Conservation (phyloP, 1,140 invertebrate genomes). For the Dendroctonus valens region DNA sequence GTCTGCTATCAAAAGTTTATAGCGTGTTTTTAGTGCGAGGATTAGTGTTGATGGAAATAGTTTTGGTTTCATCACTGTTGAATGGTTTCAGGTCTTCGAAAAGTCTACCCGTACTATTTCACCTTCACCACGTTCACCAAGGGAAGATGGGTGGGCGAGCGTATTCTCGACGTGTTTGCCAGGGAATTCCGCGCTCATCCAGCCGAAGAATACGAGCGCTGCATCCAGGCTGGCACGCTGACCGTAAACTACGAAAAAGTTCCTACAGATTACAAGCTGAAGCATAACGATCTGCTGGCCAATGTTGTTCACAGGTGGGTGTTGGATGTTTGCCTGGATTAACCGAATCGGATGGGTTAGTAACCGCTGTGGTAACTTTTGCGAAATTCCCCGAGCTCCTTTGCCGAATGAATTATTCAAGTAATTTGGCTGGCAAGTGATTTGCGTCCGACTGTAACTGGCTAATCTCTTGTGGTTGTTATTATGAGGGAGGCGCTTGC, state of each 20-base stretch:
- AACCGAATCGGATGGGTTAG: no score
- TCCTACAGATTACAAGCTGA: conserved; percentile 86
- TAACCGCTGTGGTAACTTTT: conserved; percentile 59
- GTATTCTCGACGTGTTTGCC: conserved; percentile 91
- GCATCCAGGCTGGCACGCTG: conserved; percentile 85
- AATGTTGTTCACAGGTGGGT: conserved; percentile 92
- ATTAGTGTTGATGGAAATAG: no score
- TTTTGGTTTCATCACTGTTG: neutral
- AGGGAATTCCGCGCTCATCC: conserved; percentile 92
- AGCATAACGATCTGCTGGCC: conserved; percentile 91
- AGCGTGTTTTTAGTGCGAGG: no score
- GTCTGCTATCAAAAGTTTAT: neutral
- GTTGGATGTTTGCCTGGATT: neutral
- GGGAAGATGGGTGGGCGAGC: conserved; percentile 94
- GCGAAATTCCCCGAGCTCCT: conserved; percentile 56
- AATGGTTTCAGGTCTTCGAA: conserved; percentile 77
- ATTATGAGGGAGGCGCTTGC: conserved; percentile 1
- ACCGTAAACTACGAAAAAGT: conserved; percentile 95
- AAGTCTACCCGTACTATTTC: conserved; percentile 98
- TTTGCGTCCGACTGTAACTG: neutral
- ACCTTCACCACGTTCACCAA: conserved; percentile 97
- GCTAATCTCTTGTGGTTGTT: conserved; percentile 7
- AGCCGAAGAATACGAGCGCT: conserved; percentile 87
- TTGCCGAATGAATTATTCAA: conserved; percentile 12
- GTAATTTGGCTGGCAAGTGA: conserved; percentile 9